Evolutionary conservation across 2,797 vertebrate genomes (phyloP), one percentile per base, ranked within the genome.

Genomic region (Clarias fuscus): DNA sequence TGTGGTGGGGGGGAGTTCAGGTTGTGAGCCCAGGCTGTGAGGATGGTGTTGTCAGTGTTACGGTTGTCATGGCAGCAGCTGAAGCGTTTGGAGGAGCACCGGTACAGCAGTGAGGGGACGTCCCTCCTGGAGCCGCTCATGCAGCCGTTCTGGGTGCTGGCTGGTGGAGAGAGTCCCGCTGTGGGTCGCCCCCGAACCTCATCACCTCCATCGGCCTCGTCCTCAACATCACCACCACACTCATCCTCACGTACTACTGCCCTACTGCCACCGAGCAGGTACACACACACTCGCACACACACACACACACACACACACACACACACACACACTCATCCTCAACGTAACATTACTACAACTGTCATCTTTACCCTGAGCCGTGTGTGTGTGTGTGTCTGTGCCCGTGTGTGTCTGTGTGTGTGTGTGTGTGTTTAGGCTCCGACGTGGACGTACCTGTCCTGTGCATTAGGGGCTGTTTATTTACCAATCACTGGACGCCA

Each of bases 261-360:
- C 98, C 98, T 2, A 99, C 98, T 85, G 98, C 98, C 90, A 98
- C 97, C 0, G 98, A 99, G 53, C 97, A 98, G 97, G 98, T 98
- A 91, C 94, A 37, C 43, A 56, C n/a, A n/a, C n/a, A n/a, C n/a
- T n/a, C n/a, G n/a, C n/a, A n/a, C n/a, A n/a, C n/a, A n/a, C n/a
- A n/a, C n/a, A n/a, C n/a, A n/a, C n/a, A n/a, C n/a, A n/a, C n/a
- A n/a, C n/a, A n/a, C n/a, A n/a, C n/a, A n/a, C n/a, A n/a, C n/a
- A 53, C 71, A 73, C 40, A 73, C 18, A 94, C 95, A 80, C 96
- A 15, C 43, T 37, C 4, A 4, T 37, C 37, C 37, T 37, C 37
- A 37, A 37, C 37, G 37, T 37, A 37, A 37, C 3, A 37, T 37
- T 37, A 48, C 48, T 48, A 2, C 10, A 2, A 48, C 48, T 11